Evolutionary conservation across 1,140 invertebrate species (phyloP).

Genomic region (Gryon sp.): DNA sequence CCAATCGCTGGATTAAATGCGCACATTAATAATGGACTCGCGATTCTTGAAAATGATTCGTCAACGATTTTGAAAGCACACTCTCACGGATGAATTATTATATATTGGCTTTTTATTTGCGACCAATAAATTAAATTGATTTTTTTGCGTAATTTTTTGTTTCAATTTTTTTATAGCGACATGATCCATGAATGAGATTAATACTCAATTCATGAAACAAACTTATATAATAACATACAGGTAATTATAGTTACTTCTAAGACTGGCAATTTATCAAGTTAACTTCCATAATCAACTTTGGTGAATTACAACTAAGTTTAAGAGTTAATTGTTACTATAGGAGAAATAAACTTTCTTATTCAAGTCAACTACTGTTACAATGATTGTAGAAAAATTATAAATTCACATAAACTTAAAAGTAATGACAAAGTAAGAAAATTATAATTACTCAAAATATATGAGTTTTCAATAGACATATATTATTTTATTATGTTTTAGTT

Average conservation of each 20-base stretch:
- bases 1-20: constrained; percentile 14
- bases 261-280: constrained; percentile 31
- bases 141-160: not conserved
- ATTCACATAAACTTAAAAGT: too few relatives aligned
- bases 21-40: constrained; percentile 27
- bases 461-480: too few relatives aligned
- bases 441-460: too few relatives aligned
- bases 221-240: constrained; percentile 23
- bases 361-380: constrained; percentile 7
- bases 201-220: not conserved
- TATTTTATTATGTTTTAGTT: too few relatives aligned
- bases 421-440: too few relatives aligned
- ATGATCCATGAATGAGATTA: not conserved
- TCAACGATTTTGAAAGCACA: constrained; percentile 17
- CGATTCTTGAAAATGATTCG: constrained; percentile 11
- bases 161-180: not conserved
- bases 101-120: not conserved
- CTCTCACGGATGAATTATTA: not conserved
- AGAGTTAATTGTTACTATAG: constrained; percentile 33
- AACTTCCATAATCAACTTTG: constrained; percentile 30
- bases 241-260: constrained; percentile 17
- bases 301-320: constrained; percentile 35
- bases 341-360: constrained; percentile 25
- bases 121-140: not conserved
- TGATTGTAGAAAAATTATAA: too few relatives aligned